phyloP scores from a whole-genome alignment of 2,888 invertebrate genomes.

The Pomacea canaliculata region DNA sequence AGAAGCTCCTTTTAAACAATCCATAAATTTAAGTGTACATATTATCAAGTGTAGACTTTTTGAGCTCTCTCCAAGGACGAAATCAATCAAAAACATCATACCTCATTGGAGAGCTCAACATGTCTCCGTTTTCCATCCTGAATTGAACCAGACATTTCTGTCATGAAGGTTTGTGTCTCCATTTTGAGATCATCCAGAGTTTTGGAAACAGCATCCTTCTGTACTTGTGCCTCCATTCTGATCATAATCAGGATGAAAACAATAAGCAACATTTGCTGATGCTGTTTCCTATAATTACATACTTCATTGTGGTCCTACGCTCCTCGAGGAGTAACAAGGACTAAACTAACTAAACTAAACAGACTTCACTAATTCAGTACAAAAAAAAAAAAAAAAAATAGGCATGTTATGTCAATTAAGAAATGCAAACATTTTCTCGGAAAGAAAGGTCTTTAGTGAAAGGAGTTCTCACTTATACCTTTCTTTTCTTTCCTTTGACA shows the following conservation, averaged over 20 bases:
- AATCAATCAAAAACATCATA: conserved; percentile 23
- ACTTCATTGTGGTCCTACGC: too few relatives aligned
- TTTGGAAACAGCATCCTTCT: conserved; percentile 59
- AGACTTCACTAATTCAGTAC: too few relatives aligned
- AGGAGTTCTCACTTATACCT: conserved; percentile 43
- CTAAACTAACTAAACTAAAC: too few relatives aligned
- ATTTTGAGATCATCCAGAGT: conserved; percentile 59
- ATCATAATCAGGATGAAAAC: conserved; percentile 10
- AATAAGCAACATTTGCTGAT: background rate
- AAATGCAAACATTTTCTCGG: background rate
- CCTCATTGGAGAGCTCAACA: conserved; percentile 63
- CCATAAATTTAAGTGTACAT: too few relatives aligned
- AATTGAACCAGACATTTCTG: conserved; percentile 59
- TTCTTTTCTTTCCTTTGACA: conserved; percentile 62
- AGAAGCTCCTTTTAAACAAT: too few relatives aligned
- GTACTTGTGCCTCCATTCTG: conserved; percentile 58
- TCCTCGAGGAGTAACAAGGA: too few relatives aligned
- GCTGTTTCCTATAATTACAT: too few relatives aligned
- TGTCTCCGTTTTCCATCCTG: conserved; percentile 61
- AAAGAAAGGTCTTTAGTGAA: background rate
- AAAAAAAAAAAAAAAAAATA: too few relatives aligned
- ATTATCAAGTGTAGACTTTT: too few relatives aligned
- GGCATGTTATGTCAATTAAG: background rate
- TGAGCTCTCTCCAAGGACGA: background rate
- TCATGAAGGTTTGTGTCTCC: conserved; percentile 57